Base-by-base conservation (phyloP, 2,888 invertebrate species). In the Selenia dentaria region DNA sequence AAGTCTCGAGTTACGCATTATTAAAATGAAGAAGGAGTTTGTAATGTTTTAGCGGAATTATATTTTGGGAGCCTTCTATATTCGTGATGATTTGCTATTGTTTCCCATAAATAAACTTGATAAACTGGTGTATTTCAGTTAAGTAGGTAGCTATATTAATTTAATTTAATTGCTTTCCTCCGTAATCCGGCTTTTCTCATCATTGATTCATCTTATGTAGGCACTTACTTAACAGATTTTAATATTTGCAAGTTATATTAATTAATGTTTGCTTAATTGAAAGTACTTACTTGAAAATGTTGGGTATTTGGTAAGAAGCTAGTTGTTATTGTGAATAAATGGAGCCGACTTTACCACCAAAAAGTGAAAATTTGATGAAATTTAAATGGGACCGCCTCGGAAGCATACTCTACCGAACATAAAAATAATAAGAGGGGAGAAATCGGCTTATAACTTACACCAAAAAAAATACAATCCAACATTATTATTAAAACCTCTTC, bases 1-100 rank as follows among this genome's bases (percentile, higher is more conserved):
- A 50, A 59, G 63, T 56, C 57, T 62, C 46, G 39, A 61, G 62
- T 59, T 65, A 64, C 67, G 60, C 60, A 66, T 70, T 75, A 67
- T 67, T 74, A 64, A 64, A 74, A 70, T 63, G 54, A 64, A 64
- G 28, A n/a, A 38, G 50, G 56, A 59, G 51, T 63, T 57, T 50
- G 34, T 54, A 52, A 57, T 57, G 46, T 50, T 41, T 53, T 44
- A 53, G 49, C 51, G 41, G 20, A 51, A 54, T 45, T 42, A 54
- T 50, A 31, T 39, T 49, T 51, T 39, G 43, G 20, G 26, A 29
- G 29, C 16, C 16, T 10, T 18, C 16, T n/a, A n/a, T n/a, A 39
- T 34, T 45, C 32, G 20, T 10, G 10, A 14, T 18, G 9, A 14
- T 39, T 12, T 18, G 39, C 39, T 39, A 39, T 46, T 46, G 45